Conservation (phyloP, 2,113 vertebrate species). For the Pseudolaguvia tuberculata region DNA sequence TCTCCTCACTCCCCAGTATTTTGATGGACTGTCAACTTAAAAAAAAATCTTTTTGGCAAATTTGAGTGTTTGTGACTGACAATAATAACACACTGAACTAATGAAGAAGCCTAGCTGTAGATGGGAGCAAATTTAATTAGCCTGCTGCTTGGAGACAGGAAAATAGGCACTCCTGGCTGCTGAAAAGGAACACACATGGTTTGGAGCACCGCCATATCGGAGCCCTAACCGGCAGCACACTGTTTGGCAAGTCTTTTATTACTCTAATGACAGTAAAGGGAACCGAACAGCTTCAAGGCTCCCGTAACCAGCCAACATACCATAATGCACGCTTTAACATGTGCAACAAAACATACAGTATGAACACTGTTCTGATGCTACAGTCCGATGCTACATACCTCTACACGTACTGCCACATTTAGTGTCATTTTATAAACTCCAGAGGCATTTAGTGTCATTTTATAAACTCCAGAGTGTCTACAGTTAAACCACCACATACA, state of each 20-base stretch:
- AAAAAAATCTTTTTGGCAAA: neutral
- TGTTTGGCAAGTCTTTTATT: slow-evolving; percentile 76
- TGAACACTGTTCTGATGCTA: neutral
- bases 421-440: slow-evolving; percentile 45
- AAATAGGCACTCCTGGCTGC: slow-evolving; percentile 22
- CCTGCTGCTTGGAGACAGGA: slow-evolving; percentile 58
- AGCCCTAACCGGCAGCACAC: slow-evolving; percentile 62
- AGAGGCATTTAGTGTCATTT: slow-evolving; percentile 41
- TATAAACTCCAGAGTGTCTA: slow-evolving; percentile 38
- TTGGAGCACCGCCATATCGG: slow-evolving; percentile 60
- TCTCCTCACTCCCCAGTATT: neutral
- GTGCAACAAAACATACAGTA: neutral
- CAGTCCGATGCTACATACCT: slow-evolving; percentile 27
- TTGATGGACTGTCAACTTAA: neutral
- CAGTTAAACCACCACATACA: slow-evolving; percentile 20
- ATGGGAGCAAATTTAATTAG: slow-evolving; percentile 61
- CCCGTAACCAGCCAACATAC: neutral
- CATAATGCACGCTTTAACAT: slow-evolving; percentile 23
- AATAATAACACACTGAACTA: neutral
- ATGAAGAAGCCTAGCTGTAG: slow-evolving; percentile 16
- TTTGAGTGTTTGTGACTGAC: slow-evolving; percentile 10
- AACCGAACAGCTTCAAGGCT: slow-evolving; percentile 57
- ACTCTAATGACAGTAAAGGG: slow-evolving; percentile 70
- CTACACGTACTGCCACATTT: slow-evolving; percentile 25
- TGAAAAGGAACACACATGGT: slow-evolving; percentile 25